Base-by-base conservation (phyloP, 2,113 vertebrate genomes). In the Ploceus nigricollis region DNA sequence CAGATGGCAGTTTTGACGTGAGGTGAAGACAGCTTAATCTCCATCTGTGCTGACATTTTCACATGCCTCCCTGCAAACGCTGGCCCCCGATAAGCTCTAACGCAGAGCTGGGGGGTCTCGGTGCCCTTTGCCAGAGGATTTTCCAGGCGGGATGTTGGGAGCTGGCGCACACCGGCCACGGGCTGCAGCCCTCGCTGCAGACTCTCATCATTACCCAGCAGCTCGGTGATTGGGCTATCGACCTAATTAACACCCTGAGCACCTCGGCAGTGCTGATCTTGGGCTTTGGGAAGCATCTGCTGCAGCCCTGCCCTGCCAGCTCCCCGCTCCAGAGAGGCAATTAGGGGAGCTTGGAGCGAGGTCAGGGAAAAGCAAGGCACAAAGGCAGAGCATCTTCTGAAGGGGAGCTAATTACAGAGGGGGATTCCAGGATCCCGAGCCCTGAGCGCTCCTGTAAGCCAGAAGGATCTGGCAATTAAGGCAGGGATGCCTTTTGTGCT, bases 31-130 rank as follows among this genome's bases (percentile, higher is more conserved):
- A 30, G 87, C 96, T 97, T 97, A 97, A 97, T 96, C 94, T 97
- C 96, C 96, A 96, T 97, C 97, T 97, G 96, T 56, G 89, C 95
- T 97, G 95, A 95, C 92, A 94, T 97, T 97, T 93, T 48, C 94
- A 53, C 76, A 75, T 60, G 60, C 31, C 87, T 96, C 82, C 89
- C 91, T 92, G 93, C 79, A 51, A 77, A 35, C 2, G 6, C 69
- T 24, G 75, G 51, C 88, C 76, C 92, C 73, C 40, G 89, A 76
- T 96, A 68, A 94, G 71, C 93, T 22, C 65, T 2, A 9, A 16
- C 8, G 44, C n/a, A 8, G 77, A 61, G 81, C 90, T 21, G 76
- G 50, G 60, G 70, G 78, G 22, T 75, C 64, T n/a, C 3, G 2
- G 39, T 83, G 83, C 82, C 86, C 81, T 93, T 88, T 53, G 11